A percentile compares a stretch with the other conserved stretches of the same genome.
phyloP scores from a whole-genome alignment of 1,140 invertebrate genomes.

The Bombus vancouverensis region DNA sequence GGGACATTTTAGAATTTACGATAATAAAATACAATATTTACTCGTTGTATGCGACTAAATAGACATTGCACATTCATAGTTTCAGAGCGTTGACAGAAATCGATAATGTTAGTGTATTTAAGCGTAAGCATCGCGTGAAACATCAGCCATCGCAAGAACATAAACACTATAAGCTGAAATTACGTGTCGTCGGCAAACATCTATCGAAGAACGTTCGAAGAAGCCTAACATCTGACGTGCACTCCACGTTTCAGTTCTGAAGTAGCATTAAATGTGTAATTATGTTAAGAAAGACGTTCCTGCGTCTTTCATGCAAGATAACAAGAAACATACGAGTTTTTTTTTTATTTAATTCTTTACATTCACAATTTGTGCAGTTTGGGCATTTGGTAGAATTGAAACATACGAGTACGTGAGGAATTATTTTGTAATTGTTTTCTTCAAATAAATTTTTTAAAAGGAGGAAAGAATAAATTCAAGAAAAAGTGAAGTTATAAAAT shows the following conservation, averaged over 20 bases:
- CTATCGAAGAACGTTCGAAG: neutral
- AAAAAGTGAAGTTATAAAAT: neutral
- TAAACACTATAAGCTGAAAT: constrained; percentile 43
- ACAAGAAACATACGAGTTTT: too few species aligned
- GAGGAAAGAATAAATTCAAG: neutral
- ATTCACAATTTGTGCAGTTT: too few species aligned
- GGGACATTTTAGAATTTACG: neutral
- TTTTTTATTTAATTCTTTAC: too few species aligned
- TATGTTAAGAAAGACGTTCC: neutral
- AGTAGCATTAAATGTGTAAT: neutral
- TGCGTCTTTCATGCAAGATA: too few species aligned
- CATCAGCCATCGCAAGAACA: constrained; percentile 16
- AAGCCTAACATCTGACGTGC: constrained; percentile 8
- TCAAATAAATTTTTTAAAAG: neutral
- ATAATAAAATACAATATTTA: neutral
- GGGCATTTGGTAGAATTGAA: too few species aligned
- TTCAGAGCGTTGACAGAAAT: neutral
- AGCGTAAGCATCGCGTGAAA: constrained; percentile 23
- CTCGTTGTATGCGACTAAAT: too few species aligned
- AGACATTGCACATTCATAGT: constrained; percentile 1
- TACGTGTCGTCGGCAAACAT: constrained; percentile 37
- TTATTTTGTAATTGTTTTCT: neutral
- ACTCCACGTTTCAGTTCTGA: constrained; percentile 1
- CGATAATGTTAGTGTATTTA: constrained; percentile 37
- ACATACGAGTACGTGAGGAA: neutral